These are phyloP conservation scores for Leptobrachium ailaonicum DNA, from an alignment of 2,113 vertebrate genomes.

Conservation along the genomic window DNA sequence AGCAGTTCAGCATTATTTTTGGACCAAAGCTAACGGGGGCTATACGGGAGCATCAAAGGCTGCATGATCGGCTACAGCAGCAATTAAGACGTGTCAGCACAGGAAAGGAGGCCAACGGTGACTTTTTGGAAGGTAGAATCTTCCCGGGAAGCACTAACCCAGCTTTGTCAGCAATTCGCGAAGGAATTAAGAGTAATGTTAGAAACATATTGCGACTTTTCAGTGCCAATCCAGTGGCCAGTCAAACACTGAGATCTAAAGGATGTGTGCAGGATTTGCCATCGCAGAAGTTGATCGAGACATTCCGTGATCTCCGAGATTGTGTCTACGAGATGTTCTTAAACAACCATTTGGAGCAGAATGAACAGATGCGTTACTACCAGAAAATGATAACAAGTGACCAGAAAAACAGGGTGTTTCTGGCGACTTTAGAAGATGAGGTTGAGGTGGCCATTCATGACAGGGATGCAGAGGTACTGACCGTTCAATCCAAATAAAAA, in stretches of 20 bases:
- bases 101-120: not conserved
- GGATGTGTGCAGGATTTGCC: not conserved
- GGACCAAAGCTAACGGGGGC: constrained; percentile 51
- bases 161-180: not conserved
- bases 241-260: constrained; percentile 49
- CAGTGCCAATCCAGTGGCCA: constrained; percentile 50
- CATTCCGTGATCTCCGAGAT: constrained; percentile 67
- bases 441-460: constrained; percentile 53
- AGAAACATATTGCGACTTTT: constrained; percentile 68
- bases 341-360: constrained; percentile 67
- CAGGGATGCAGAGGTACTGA: constrained; percentile 69
- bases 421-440: constrained; percentile 58
- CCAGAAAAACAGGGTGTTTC: constrained; percentile 51
- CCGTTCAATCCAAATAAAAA: too few species aligned
- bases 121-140: not conserved
- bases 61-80: constrained; percentile 53
- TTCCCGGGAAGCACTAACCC: not conserved
- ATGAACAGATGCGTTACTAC: constrained; percentile 55
- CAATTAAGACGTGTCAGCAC: constrained; percentile 20
- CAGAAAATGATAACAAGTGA: constrained; percentile 54
- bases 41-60: constrained; percentile 58
- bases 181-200: constrained; percentile 64
- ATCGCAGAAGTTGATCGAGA: constrained; percentile 58
- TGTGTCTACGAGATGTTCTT: constrained; percentile 69
- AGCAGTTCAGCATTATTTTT: constrained; percentile 40